Percentiles rank a stretch among this genome's conserved stretches.
Evolutionary conservation across 1,140 invertebrate species (phyloP).

Genomic region (Euura saliciscinereae): DNA sequence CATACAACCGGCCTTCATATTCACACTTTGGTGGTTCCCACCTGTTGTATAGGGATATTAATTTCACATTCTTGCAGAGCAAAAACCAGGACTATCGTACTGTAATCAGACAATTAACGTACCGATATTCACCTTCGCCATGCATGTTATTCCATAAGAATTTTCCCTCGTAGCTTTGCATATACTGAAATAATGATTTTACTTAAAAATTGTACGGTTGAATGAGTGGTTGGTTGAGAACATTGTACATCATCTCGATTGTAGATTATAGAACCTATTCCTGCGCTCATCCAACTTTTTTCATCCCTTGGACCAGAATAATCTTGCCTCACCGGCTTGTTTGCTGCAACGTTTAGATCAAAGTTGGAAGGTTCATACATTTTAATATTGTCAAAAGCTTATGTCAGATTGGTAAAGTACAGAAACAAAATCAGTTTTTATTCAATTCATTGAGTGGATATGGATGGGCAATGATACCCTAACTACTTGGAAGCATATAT

Average conservation of each 20-base stretch:
- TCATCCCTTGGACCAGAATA: background rate
- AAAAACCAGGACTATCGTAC: background rate
- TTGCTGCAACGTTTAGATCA: background rate
- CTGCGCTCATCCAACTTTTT: background rate
- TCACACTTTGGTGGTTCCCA: constrained; percentile 32
- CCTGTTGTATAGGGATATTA: background rate
- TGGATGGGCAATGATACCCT: background rate
- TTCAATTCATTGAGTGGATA: background rate
- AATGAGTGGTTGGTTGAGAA: too few species aligned
- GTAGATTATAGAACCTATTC: constrained; percentile 2
- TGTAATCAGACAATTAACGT: constrained; percentile 26
- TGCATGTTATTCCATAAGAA: constrained; percentile 56
- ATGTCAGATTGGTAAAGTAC: background rate
- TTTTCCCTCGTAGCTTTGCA: constrained; percentile 48
- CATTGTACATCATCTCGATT: background rate
- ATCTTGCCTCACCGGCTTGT: background rate
- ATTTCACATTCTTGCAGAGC: background rate
- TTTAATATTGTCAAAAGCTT: background rate
- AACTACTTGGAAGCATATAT: too few species aligned
- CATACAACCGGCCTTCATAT: constrained; percentile 59
- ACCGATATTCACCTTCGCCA: constrained; percentile 54
- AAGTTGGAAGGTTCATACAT: background rate
- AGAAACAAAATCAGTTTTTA: background rate
- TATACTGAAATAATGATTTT: background rate
- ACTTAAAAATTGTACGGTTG: too few species aligned